These are phyloP conservation scores for Mus caroli DNA, from an alignment of 2,797 vertebrate species.

Conservation along the genomic window DNA sequence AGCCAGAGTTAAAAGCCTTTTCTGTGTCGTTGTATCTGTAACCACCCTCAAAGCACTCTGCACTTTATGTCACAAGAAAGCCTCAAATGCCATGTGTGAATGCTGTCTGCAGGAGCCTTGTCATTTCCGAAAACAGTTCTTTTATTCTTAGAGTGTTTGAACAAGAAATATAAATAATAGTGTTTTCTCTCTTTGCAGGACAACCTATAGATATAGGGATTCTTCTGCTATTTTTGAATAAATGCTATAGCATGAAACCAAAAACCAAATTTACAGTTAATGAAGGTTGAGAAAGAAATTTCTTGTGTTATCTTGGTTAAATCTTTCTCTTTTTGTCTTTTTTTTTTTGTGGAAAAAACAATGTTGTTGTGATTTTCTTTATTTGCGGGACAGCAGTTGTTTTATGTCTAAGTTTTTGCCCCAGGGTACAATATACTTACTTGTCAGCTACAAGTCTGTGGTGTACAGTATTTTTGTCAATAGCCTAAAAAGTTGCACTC, in stretches of 20 bases:
- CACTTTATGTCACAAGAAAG: constrained; percentile 69
- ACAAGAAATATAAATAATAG: constrained; percentile 71
- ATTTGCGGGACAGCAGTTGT: not conserved
- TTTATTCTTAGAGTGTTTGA: constrained; percentile 73
- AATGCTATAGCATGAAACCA: constrained; percentile 43
- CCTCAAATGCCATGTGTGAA: constrained; percentile 70
- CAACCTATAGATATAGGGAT: constrained; percentile 26
- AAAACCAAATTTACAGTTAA: constrained; percentile 69
- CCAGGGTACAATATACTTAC: constrained; percentile 24
- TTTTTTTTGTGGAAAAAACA: not conserved
- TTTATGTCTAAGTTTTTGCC: constrained; percentile 64
- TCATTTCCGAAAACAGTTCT: constrained; percentile 75
- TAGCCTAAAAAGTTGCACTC: not conserved
- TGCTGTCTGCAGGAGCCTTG: constrained; percentile 66
- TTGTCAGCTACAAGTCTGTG: constrained; percentile 19
- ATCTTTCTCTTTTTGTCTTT: not conserved
- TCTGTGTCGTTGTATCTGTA: constrained; percentile 76
- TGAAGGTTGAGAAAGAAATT: constrained; percentile 9
- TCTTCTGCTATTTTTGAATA: constrained; percentile 64
- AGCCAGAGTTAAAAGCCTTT: constrained; percentile 82
- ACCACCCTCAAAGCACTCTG: constrained; percentile 75
- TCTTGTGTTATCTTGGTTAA: constrained; percentile 32
- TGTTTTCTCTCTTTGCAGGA: constrained; percentile 63
- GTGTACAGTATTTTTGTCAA: constrained; percentile 10
- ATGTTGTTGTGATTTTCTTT: not conserved